Conservation (phyloP, 2,888 invertebrate species). For the Chrysolina americana region DNA sequence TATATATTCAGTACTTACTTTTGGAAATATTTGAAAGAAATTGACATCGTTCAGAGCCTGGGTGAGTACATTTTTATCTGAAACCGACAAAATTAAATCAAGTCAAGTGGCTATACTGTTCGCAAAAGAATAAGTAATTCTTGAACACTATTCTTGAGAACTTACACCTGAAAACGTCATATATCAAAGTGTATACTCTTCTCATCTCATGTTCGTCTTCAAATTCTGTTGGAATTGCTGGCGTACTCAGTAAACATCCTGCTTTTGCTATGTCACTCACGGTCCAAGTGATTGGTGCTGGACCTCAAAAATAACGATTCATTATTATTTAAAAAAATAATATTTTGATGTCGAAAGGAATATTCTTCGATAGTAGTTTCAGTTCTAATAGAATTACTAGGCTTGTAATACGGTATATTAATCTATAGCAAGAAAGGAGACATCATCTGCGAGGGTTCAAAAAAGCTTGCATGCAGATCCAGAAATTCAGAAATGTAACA, state of each 20-base stretch:
- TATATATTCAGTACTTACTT: constrained; percentile 68
- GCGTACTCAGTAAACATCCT: constrained; percentile 72
- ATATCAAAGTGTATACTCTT: constrained; percentile 80
- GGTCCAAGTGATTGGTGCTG: constrained; percentile 65
- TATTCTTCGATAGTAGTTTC: no score
- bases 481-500: no score
- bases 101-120: not conserved
- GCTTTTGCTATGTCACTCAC: constrained; percentile 73
- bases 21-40: constrained; percentile 74
- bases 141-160: constrained; percentile 41
- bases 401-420: no score
- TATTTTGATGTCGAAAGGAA: no score
- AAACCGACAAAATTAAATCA: constrained; percentile 57
- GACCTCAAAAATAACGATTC: constrained; percentile 12
- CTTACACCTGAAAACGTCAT: constrained; percentile 84
- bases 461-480: no score
- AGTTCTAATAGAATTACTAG: no score
- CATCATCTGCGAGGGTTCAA: no score
- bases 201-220: constrained; percentile 82
- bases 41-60: constrained; percentile 76
- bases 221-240: constrained; percentile 71
- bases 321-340: no score
- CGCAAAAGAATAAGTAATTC: not conserved
- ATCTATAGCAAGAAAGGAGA: no score
- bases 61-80: constrained; percentile 79